Evolutionary conservation across 2,888 invertebrate genomes (phyloP), one percentile per base, ranked within the genome.

Genomic region (Norana najaformis): DNA sequence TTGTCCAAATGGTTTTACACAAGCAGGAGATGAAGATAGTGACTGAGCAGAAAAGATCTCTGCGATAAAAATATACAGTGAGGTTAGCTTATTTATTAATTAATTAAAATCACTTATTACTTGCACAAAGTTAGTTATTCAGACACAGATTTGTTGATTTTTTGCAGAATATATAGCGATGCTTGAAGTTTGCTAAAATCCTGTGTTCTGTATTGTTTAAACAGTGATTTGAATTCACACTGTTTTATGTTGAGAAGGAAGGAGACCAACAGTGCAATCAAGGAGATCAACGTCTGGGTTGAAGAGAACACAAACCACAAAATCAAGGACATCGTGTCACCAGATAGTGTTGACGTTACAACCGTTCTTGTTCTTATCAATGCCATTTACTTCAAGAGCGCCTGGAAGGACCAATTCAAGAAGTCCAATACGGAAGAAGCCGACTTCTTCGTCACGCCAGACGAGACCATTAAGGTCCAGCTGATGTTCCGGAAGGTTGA

Each of bases 231-330:
- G 47, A 47, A 23, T 47, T 4, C 23, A 1, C 23, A 23, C 8
- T 47, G 20, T 47, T 20, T 47, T 47, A 20, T 47, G 47, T 47
- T 69, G 69, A 69, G 69, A 69, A 69, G 69, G 0, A 69, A 69
- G 69, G n/a, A n/a, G 69, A 69, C 69, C 16, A n/a, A 5, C 30
- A 69, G 69, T n/a, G 69, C 69, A 30, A 69, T 69, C 30, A 30
- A 38, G 23, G 89, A 88, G 16, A 97, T 98, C 89, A 98, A 98
- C 93, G 93, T 94, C 69, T 98, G 98, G 97, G 97, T 97, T 83
- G 96, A 96, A 93, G 94, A 96, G 14, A 96, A 97, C 93, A 98
- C 98, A 0, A 96, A 97, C 90, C 95, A 97, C 16, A 97, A 96
- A 94, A 98, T 98, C 91, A 96, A 96, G 92, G 96, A 97, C 93